A percentile compares a stretch with the other conserved stretches of the same genome.
These are phyloP conservation scores for Eulemur rufifrons DNA, from an alignment of 2,113 vertebrate genomes.

Conservation along the genomic window DNA sequence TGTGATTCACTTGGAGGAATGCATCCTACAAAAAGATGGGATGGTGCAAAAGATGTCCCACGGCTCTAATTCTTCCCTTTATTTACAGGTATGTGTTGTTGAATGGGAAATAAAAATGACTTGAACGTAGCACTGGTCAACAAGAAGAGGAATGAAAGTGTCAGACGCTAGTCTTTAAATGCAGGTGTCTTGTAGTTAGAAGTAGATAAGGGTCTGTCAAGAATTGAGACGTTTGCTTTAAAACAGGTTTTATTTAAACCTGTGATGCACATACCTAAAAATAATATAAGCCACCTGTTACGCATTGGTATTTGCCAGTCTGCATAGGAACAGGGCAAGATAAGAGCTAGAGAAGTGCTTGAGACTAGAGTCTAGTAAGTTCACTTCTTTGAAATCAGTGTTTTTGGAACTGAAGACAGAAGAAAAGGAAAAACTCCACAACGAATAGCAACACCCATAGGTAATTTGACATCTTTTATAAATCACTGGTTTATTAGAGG, in stretches of 20 bases:
- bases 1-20: slow-evolving; percentile 98
- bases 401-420: slow-evolving; percentile 33
- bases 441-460: background rate
- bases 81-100: slow-evolving; percentile 91
- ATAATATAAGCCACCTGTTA: slow-evolving; percentile 68
- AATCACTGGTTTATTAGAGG: background rate
- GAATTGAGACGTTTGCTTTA: slow-evolving; percentile 35
- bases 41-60: slow-evolving; percentile 98
- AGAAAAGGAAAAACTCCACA: slow-evolving; percentile 29
- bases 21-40: slow-evolving; percentile 95
- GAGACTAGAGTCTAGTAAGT: slow-evolving; percentile 39
- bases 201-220: background rate
- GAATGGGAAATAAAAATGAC: slow-evolving; percentile 42
- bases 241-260: slow-evolving; percentile 43
- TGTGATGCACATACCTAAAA: slow-evolving; percentile 74
- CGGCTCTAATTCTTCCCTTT: slow-evolving; percentile 95
- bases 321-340: slow-evolving; percentile 49
- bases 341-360: background rate
- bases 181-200: slow-evolving; percentile 44
- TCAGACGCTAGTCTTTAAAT: slow-evolving; percentile 22
- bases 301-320: slow-evolving; percentile 53
- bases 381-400: slow-evolving; percentile 14
- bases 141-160: slow-evolving; percentile 37
- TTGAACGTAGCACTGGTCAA: background rate
- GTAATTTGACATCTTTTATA: slow-evolving; percentile 33